Evolutionary conservation across 2,113 vertebrate species (phyloP).

Genomic region (Platysteira castanea): DNA sequence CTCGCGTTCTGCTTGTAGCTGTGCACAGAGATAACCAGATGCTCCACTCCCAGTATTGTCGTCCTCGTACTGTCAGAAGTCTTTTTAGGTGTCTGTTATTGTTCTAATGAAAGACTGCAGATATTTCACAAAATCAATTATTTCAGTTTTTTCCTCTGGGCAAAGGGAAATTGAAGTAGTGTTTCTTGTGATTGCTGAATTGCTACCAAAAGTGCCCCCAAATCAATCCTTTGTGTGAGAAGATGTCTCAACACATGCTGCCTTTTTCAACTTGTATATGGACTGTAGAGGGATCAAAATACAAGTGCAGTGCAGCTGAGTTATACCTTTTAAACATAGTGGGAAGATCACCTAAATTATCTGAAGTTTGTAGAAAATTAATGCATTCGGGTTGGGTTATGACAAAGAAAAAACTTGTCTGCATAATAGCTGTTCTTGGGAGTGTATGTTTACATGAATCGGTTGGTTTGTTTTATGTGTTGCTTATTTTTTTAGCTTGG

Average conservation of each 20-base stretch:
- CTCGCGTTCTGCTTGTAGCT: neutral
- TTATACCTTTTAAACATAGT: neutral
- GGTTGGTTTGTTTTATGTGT: neutral
- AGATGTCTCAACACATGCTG: neutral
- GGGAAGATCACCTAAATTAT: neutral
- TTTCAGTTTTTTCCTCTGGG: neutral
- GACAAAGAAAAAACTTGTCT: neutral
- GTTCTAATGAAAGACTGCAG: neutral
- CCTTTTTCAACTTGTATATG: neutral
- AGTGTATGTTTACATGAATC: neutral
- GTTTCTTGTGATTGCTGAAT: neutral
- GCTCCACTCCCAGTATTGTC: neutral
- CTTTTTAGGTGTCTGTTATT: neutral
- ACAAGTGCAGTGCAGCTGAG: neutral
- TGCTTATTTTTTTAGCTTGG: neutral
- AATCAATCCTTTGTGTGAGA: neutral
- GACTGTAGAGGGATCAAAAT: neutral
- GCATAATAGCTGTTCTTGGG: neutral
- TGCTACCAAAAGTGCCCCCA: neutral
- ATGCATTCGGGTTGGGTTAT: neutral
- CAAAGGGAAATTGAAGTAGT: neutral
- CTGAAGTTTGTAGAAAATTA: neutral
- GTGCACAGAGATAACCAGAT: neutral
- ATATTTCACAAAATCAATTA: neutral
- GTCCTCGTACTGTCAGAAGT: neutral